Base-by-base conservation (phyloP, 2,888 invertebrate species). In the Steinernema scapterisci region DNA sequence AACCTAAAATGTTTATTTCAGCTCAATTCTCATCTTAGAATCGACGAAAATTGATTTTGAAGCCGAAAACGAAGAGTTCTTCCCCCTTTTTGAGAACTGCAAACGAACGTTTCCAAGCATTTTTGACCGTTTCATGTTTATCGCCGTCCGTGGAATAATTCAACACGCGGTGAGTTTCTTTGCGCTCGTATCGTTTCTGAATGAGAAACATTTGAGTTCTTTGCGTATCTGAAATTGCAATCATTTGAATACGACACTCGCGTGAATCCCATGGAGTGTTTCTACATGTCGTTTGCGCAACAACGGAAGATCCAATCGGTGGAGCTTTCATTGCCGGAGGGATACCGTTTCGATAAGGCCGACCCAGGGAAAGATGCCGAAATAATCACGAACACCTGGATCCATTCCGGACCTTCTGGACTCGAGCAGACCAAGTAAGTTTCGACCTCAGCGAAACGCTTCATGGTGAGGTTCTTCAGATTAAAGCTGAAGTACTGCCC, bases 321-420 rank as follows among this genome's bases (percentile, higher is more conserved):
- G 63, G 31, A 63, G 27, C 27, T 27, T n/a, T 21, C 31, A 2
- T 27, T 63, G 23, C 63, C 63, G 5, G 63, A 63, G 3, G 63
- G 63, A 38, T 63, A 31, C 19, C 27, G 31, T 1, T 63, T 63
- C 63, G 63, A 63, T 31, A 5, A 63, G n/a, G 63, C 16, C 7
- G 27, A 63, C 38, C 27, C 31, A 16, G 63, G 31, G n/a, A 27
- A 38, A 31, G 63, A 63, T 31, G 63, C 63, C 31, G 31, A 63
- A n/a, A 27, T 63, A 1, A 63, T 63, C 31, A 63, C 63, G 16
- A 38, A 63, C 63, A 63, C 63, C 2, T 63, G 63, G 63, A 27
- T n/a, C 3, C 31, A 63, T n/a, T 63, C 63, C 11, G 63, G 63
- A 7, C 27, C 27, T 27, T 11, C 11, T 31, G 63, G 31, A 27